Evolutionary conservation across 2,888 invertebrate species (phyloP).

Genomic region (Stenotaenia linearis): DNA sequence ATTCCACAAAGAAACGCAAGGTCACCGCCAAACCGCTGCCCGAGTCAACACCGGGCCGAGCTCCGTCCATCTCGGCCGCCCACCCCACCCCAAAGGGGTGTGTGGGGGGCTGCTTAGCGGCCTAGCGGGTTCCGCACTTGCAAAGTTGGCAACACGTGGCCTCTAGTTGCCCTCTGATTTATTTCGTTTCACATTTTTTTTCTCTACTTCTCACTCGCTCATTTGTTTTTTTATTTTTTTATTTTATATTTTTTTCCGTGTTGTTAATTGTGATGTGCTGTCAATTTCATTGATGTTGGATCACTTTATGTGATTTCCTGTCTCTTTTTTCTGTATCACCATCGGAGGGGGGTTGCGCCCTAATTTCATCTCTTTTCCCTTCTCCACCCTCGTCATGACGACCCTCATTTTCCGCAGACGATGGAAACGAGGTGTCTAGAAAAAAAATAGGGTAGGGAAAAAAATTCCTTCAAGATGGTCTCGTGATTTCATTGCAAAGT

Average conservation of each 20-base stretch:
- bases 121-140: background rate
- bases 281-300: slow-evolving; percentile 19
- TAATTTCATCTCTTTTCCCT: background rate
- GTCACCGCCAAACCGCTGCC: slow-evolving; percentile 18
- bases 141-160: slow-evolving; percentile 13
- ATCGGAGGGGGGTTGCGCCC: slow-evolving; percentile 6
- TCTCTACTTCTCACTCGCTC: background rate
- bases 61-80: background rate
- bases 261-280: slow-evolving; percentile 13
- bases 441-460: background rate
- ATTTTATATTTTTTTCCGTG: background rate
- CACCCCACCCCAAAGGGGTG: background rate
- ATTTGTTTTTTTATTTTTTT: background rate
- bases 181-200: background rate
- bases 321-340: background rate
- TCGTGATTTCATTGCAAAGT: background rate
- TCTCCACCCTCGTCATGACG: background rate
- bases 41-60: slow-evolving; percentile 1
- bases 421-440: slow-evolving; percentile 14
- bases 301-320: slow-evolving; percentile 26
- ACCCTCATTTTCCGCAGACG: slow-evolving; percentile 15
- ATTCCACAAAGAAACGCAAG: slow-evolving; percentile 21
- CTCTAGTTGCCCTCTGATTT: slow-evolving; percentile 19
- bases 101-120: no score
- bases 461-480: background rate